A percentile compares a stretch with the other conserved stretches of the same genome.
Evolutionary conservation across 2,113 vertebrate species (phyloP).

Genomic region (Capricornis sumatraensis): DNA sequence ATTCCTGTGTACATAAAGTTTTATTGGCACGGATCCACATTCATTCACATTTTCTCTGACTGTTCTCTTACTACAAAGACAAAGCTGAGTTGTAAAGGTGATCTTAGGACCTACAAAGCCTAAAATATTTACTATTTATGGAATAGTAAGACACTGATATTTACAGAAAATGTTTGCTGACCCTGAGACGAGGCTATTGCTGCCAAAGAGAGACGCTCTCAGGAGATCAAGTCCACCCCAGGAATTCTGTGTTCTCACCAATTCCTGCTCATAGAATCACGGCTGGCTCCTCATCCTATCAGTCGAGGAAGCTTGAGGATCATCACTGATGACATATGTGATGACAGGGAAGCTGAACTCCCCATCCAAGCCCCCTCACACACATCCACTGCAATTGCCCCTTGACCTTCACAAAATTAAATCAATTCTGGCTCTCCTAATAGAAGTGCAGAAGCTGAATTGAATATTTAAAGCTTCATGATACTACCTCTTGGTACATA

Average conservation of each 20-base stretch:
- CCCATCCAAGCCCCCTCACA: not conserved
- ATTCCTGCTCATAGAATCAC: not conserved
- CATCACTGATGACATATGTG: not conserved
- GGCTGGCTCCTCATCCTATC: not conserved
- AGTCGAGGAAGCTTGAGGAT: not conserved
- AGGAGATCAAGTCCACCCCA: not conserved
- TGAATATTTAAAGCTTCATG: conserved; percentile 54
- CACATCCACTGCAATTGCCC: not conserved
- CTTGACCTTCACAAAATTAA: conserved; percentile 53
- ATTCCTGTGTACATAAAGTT: not conserved
- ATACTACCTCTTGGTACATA: conserved; percentile 52
- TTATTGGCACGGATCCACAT: not conserved
- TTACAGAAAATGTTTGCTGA: not conserved
- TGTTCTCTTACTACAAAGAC: not conserved
- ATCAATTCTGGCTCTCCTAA: conserved; percentile 46
- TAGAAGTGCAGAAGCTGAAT: conserved; percentile 45
- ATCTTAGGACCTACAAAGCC: not conserved
- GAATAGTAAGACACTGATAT: not conserved
- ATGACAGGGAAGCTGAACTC: not conserved
- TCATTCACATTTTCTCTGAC: not conserved
- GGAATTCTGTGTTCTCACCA: not conserved
- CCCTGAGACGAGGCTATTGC: not conserved
- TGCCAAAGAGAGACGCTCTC: not conserved
- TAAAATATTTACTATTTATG: not conserved
- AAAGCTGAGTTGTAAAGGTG: not conserved